Evolutionary conservation across 2,113 vertebrate species (phyloP), one percentile per base, ranked within the genome.

Genomic region (Corydoras maculifer): DNA sequence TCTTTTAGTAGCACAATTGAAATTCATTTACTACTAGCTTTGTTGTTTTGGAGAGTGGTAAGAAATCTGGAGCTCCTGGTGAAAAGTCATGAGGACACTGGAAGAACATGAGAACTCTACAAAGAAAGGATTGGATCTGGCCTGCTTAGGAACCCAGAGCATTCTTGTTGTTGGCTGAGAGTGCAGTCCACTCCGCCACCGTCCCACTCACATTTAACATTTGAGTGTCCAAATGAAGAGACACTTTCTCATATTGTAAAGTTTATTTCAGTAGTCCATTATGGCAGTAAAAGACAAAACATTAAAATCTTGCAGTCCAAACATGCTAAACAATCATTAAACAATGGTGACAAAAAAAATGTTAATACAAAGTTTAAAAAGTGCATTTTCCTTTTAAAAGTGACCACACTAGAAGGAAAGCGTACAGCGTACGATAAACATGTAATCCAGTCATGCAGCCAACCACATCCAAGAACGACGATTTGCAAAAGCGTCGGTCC

Each of bases 241-340:
- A 25, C 18, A 25, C 35, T 69, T 62, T 30, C 9, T 29, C 75
- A 62, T 58, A 59, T 70, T 77, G 82, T 70, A 80, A 81, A 86
- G 85, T 90, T 91, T 89, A 87, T 90, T 91, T 90, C 85, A 83
- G 82, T 87, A 87, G 86, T 87, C 86, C 82, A 87, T 89, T 83
- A 86, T 88, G 87, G 87, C 93, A 94, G 92, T 91, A 89, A 91
- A 93, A 91, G 93, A 95, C 93, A 89, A 87, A 92, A 94, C 93
- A 93, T 91, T 92, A 95, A 90, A 94, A 91, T 90, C 86, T 89
- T 91, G 91, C 92, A 92, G 91, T 93, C 94, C 88, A 91, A 89
- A 94, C 96, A 97, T 99, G 96, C 97, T 95, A 91, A 92, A 94
- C 91, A 93, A 94, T 94, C 90, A 92, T 79, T 72, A 88, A 92